Base-by-base conservation (phyloP, 2,113 vertebrate species). In the Kryptolebias marmoratus region DNA sequence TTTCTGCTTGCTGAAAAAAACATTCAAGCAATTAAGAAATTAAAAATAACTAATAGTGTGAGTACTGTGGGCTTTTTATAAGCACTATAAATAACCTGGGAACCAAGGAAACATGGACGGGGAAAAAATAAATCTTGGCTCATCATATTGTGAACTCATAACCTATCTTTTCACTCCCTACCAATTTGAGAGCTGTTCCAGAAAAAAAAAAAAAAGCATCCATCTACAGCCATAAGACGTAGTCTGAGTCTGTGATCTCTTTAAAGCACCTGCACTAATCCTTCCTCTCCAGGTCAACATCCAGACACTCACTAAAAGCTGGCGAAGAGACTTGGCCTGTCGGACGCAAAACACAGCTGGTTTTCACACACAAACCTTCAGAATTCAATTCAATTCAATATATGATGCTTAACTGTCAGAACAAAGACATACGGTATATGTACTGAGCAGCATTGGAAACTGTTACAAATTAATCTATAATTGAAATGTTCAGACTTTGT, bases 211-310 rank as follows among this genome's bases (percentile, higher is more conserved):
- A 49, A 56, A 62, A 55, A 78, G 32, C 32, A 44, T 44, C 58
- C 65, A 74, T 75, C 80, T 63, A 69, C 69, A 79, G 75, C 68
- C 28, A 16, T n/a, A 18, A 63, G 64, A 74, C 49, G 64, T 55
- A 73, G 60, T 57, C 28, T 50, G 45, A 71, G 66, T 62, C 27
- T 3, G 30, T 52, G 61, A 68, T 81, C 71, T 61, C 36, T 77
- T 87, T 73, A 63, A 84, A 79, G 71, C 77, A 80, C 76, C 69
- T 72, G 67, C 67, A 57, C 58, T 79, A 84, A 83, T 88, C 86
- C 61, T 52, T 72, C 60, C 75, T 79, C 68, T 74, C 44, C 49
- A 83, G 64, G 71, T 71, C 73, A 83, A 78, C 39, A 80, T 48
- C 64, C 67, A 79, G 64, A 86, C 65, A 54, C 54, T 71, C 61